Percentiles rank a stretch among this genome's conserved stretches.
phyloP scores from a whole-genome alignment of 2,797 vertebrate species.

The Morus bassanus region DNA sequence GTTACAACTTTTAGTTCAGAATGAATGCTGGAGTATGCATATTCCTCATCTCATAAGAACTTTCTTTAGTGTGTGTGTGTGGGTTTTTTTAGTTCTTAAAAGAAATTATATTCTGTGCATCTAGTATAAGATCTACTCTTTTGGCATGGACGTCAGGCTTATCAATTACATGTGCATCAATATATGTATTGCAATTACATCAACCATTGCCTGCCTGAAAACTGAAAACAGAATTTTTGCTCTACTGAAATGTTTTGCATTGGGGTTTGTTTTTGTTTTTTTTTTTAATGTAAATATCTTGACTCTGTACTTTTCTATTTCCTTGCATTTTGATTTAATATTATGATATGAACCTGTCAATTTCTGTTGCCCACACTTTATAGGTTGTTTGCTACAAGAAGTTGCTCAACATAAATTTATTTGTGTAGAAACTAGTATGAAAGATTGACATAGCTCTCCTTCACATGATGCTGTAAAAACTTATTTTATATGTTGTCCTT shows the following conservation, averaged over 20 bases:
- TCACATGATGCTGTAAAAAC: not conserved
- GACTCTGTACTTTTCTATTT: not conserved
- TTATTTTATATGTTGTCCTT: not conserved
- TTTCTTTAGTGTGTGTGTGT: not conserved
- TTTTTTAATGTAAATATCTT: not conserved
- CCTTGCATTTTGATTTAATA: not conserved
- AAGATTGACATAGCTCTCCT: not conserved
- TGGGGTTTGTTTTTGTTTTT: not conserved
- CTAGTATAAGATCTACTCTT: not conserved
- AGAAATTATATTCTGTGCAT: not conserved
- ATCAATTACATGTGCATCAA: not conserved
- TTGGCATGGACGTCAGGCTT: not conserved
- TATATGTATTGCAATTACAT: not conserved
- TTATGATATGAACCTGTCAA: not conserved
- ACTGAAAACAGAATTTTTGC: not conserved
- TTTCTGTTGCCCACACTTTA: not conserved
- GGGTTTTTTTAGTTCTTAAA: not conserved
- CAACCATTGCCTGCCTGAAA: not conserved
- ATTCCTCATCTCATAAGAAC: not conserved
- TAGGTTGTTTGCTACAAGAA: not conserved
- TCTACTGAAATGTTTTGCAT: not conserved
- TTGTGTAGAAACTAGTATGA: not conserved
- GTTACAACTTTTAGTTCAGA: not conserved
- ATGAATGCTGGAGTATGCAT: not conserved
- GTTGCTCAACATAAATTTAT: not conserved